These are phyloP conservation scores for Anguilla pacifica DNA, from an alignment of 2,797 vertebrate species.

Conservation along the genomic window DNA sequence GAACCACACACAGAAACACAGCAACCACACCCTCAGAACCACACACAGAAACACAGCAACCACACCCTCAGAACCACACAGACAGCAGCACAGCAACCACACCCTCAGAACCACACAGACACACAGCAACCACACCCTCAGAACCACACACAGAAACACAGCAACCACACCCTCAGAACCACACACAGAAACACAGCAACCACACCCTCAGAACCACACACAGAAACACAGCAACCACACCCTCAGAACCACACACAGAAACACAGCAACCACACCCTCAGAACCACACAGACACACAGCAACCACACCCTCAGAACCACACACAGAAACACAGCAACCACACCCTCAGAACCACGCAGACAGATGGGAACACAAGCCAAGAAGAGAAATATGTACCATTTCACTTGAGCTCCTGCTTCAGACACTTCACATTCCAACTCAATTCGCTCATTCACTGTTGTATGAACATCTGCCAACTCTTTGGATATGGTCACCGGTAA, in stretches of 20 bases:
- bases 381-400: constrained; percentile 83
- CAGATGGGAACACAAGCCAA: not conserved
- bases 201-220: too few relatives aligned
- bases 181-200: not conserved
- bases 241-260: not conserved
- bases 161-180: too few relatives aligned
- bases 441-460: constrained; percentile 90
- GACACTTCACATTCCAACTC: constrained; percentile 96
- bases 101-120: not conserved
- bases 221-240: not conserved
- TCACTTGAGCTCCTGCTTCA: constrained; percentile 92
- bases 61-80: not conserved
- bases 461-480: constrained; percentile 82
- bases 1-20: not conserved
- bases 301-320: not conserved
- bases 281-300: not conserved
- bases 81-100: not conserved
- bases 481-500: constrained; percentile 90
- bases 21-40: not conserved
- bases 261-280: not conserved
- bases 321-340: not conserved
- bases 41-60: not conserved
- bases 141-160: not conserved
- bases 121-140: not conserved
- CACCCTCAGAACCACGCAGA: not conserved